A percentile compares a stretch with the other conserved stretches of the same genome.
Conservation (phyloP, 2,797 vertebrate species). For the Typhlichthys eigenmanni region DNA sequence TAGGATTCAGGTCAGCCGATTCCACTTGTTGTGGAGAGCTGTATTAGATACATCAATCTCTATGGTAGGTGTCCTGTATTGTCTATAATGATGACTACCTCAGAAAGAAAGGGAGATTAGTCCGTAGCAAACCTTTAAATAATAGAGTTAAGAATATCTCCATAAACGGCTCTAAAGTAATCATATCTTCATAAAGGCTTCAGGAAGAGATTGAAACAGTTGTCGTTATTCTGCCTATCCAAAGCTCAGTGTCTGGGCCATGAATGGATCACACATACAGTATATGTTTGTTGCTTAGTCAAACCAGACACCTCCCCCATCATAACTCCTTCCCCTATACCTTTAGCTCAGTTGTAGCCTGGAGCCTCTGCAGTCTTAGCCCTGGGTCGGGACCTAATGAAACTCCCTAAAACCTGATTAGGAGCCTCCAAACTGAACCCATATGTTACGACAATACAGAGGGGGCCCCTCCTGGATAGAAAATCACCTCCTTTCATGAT, state of each 20-base stretch:
- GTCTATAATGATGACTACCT: not conserved
- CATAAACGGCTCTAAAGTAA: constrained; percentile 34
- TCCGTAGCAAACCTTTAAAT: constrained; percentile 15
- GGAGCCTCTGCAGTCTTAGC: constrained; percentile 55
- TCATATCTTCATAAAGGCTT: constrained; percentile 5
- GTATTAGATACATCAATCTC: constrained; percentile 95
- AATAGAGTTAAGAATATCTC: constrained; percentile 33
- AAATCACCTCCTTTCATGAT: constrained; percentile 64
- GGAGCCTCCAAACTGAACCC: constrained; percentile 70
- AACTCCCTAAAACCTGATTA: constrained; percentile 77
- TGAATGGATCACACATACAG: constrained; percentile 50
- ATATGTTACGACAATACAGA: constrained; percentile 62
- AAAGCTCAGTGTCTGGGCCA: constrained; percentile 29
- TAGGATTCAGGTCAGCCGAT: constrained; percentile 89
- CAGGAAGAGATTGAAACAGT: constrained; percentile 23
- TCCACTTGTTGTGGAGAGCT: constrained; percentile 96
- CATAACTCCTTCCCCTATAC: constrained; percentile 56
- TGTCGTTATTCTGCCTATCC: not conserved
- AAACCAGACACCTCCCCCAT: not conserved
- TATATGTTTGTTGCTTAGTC: constrained; percentile 54
- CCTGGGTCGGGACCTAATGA: constrained; percentile 73
- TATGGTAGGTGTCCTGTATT: constrained; percentile 82
- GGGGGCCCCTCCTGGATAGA: constrained; percentile 53
- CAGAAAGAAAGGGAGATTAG: constrained; percentile 11
- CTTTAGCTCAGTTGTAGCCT: constrained; percentile 66